Evolutionary conservation across 2,113 vertebrate species (phyloP).

Genomic region (Zosterops pallidus): DNA sequence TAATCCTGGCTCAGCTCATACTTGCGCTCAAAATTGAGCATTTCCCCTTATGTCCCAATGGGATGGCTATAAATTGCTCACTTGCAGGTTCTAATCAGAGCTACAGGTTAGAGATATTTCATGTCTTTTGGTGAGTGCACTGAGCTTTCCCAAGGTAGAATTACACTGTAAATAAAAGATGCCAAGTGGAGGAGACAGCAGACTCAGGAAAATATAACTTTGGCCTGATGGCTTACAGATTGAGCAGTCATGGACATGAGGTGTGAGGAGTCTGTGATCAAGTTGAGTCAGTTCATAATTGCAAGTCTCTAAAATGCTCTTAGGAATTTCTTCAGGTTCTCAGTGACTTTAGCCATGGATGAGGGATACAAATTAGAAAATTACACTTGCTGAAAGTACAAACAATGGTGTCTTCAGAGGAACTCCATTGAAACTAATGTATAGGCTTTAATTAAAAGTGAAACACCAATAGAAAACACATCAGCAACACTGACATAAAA

Average conservation of each 20-base stretch:
- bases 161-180: neutral
- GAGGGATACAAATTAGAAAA: neutral
- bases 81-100: neutral
- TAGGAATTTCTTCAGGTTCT: neutral
- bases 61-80: neutral
- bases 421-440: neutral
- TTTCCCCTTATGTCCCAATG: neutral
- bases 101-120: neutral
- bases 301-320: neutral
- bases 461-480: neutral
- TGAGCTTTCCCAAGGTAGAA: neutral
- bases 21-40: neutral
- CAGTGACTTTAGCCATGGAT: neutral
- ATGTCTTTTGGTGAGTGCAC: neutral
- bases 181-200: neutral
- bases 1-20: neutral
- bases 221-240: neutral
- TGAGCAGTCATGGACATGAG: neutral
- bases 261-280: neutral
- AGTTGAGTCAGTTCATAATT: neutral
- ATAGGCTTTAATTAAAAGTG: neutral
- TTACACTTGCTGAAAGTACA: neutral
- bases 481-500: neutral
- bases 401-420: neutral
- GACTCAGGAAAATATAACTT: neutral